A percentile compares a stretch with the other conserved stretches of the same genome.
Evolutionary conservation across 2,888 invertebrate genomes (phyloP).

Genomic region (Villa cingulata): DNA sequence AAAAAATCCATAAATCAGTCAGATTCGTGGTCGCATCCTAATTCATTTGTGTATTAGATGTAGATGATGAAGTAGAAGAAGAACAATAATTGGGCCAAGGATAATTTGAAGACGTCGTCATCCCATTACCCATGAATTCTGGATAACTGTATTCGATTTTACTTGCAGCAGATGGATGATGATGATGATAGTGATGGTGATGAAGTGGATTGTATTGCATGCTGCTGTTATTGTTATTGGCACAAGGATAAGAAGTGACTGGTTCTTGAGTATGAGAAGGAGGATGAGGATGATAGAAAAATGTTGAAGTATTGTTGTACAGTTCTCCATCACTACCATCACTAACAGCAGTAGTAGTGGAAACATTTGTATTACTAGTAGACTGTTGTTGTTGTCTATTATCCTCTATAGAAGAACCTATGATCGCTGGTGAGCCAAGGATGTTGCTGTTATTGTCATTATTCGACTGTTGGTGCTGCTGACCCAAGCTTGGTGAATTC

Average conservation of each 20-base stretch:
- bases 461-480: neutral
- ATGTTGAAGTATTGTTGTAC: no score
- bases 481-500: neutral
- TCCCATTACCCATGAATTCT: slow-evolving; percentile 13
- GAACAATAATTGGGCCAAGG: slow-evolving; percentile 8
- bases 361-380: no score
- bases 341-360: no score
- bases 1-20: no score
- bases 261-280: no score
- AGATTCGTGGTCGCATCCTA: no score
- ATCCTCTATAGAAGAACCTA: no score
- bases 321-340: no score
- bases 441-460: neutral
- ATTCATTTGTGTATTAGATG: slow-evolving; percentile 7
- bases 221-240: neutral
- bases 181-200: slow-evolving; percentile 10
- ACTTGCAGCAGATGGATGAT: slow-evolving; percentile 20
- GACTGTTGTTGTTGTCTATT: neutral
- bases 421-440: no score
- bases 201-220: neutral
- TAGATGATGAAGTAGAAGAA: no score
- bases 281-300: no score
- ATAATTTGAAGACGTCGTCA: slow-evolving; percentile 9
- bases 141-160: slow-evolving; percentile 14
- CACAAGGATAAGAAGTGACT: neutral